Base-by-base conservation (phyloP, 1,140 invertebrate genomes). In the Sarcophaga peregrina region DNA sequence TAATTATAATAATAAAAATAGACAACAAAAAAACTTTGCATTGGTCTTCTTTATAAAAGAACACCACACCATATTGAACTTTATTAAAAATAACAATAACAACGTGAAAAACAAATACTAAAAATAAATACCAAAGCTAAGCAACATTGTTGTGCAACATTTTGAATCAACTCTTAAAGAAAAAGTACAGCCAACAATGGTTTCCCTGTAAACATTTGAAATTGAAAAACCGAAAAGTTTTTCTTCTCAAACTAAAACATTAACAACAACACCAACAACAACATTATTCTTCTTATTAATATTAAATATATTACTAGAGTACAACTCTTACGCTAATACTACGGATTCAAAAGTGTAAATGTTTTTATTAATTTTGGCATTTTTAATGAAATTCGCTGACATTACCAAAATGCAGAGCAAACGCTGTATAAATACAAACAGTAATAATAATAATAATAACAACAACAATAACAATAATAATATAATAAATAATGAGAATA, bases 321-420 rank as follows among this genome's bases (percentile, higher is more conserved):
- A 4, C 1, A 37, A 37, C 25, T 37, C 25, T 37, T 1, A 37
- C 25, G 62, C 17, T 68, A 68, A 68, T 37, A 37, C 25, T 37
- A 37, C 25, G 25, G 25, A 37, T 37, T 37, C 25, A 37, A 37
- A n/a, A 52, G 50, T 52, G 47, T 78, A 78, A 80, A 90, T 90
- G 89, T 90, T 90, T 85, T 90, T 90, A 87, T 86, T 89, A 84
- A 83, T 90, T 58, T 85, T 90, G 45, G 87, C 86, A 62, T 89
- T 86, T 86, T 88, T 90, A 82, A 90, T 90, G 89, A 83, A 87
- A 88, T 88, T 87, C 87, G 87, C 88, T 86, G 89, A 90, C 87
- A 89, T 90, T 88, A 89, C 89, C 87, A 90, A 89, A 83, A 74
- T 86, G 85, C 86, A 87, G 47, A 68, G 80, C 75, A 76, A 83